A percentile compares a stretch with the other conserved stretches of the same genome.
Conservation (phyloP, 2,888 invertebrate genomes). For the Pristionchus entomophagus region DNA sequence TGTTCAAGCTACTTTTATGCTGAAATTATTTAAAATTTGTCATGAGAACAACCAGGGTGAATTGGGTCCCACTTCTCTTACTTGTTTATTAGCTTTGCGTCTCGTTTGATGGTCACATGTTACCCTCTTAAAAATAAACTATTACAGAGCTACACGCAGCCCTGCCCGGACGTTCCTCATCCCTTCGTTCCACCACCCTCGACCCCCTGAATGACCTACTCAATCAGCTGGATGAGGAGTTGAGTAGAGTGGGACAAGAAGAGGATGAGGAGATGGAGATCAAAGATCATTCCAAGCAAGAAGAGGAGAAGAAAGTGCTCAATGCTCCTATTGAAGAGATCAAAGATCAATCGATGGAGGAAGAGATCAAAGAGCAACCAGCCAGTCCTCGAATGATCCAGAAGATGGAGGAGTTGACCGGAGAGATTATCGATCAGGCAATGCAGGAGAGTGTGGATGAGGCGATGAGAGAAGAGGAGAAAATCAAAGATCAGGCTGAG, state of each 20-base stretch:
- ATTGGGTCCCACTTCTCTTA: no score
- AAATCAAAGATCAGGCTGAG: neutral
- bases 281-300: constrained; percentile 14
- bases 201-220: constrained; percentile 59
- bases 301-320: neutral
- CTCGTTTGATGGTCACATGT: neutral
- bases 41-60: no score
- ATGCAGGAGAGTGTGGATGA: constrained; percentile 15
- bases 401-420: neutral
- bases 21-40: no score
- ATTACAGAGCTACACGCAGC: constrained; percentile 58
- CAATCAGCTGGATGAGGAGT: constrained; percentile 59
- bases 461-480: neutral
- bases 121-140: neutral
- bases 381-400: neutral
- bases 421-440: neutral
- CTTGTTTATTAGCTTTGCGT: neutral
- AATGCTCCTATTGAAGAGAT: neutral
- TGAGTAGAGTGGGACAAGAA: constrained; percentile 52
- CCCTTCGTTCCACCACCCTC: constrained; percentile 56
- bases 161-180: constrained; percentile 61
- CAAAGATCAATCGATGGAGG: constrained; percentile 1
- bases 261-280: constrained; percentile 43
- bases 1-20: no score
- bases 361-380: neutral